Conservation (phyloP, 1,140 invertebrate genomes). For the Zaprionus tsacasi region DNA sequence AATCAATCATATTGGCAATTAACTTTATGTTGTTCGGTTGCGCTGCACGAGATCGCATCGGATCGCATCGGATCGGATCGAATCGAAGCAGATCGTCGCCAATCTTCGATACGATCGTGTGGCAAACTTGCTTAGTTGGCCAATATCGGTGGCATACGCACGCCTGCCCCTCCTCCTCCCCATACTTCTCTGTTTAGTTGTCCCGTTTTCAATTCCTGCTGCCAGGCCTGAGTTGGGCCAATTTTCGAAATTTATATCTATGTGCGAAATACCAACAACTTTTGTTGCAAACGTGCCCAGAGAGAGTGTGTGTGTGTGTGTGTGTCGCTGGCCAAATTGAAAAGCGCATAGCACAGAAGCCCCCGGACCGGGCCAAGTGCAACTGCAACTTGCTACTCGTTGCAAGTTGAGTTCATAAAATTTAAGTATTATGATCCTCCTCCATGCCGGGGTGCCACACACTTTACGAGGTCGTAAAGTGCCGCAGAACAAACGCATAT, state of each 20-base stretch:
- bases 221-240: slow-evolving; percentile 60
- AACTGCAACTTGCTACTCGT: slow-evolving; percentile 7
- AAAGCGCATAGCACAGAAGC: slow-evolving; percentile 68
- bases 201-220: slow-evolving; percentile 50
- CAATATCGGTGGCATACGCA: slow-evolving; percentile 33
- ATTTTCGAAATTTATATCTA: slow-evolving; percentile 80
- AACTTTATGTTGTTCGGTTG: slow-evolving; percentile 80
- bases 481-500: slow-evolving; percentile 55
- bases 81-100: slow-evolving; percentile 50
- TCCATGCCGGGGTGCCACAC: slow-evolving; percentile 40
- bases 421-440: slow-evolving; percentile 75
- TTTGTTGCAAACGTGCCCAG: slow-evolving; percentile 26
- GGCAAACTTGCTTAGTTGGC: slow-evolving; percentile 62
- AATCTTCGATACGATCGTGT: slow-evolving; percentile 54
- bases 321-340: slow-evolving; percentile 64
- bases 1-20: slow-evolving; percentile 84
- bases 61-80: slow-evolving; percentile 44
- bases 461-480: slow-evolving; percentile 71
- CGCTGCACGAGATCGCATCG: slow-evolving; percentile 71
- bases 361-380: slow-evolving; percentile 3
- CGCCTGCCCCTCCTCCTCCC: not conserved
- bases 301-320: not conserved
- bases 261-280: slow-evolving; percentile 72
- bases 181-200: not conserved
- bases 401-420: slow-evolving; percentile 67